phyloP scores from a whole-genome alignment of 2,797 vertebrate species.

The Aphelocoma californica region DNA sequence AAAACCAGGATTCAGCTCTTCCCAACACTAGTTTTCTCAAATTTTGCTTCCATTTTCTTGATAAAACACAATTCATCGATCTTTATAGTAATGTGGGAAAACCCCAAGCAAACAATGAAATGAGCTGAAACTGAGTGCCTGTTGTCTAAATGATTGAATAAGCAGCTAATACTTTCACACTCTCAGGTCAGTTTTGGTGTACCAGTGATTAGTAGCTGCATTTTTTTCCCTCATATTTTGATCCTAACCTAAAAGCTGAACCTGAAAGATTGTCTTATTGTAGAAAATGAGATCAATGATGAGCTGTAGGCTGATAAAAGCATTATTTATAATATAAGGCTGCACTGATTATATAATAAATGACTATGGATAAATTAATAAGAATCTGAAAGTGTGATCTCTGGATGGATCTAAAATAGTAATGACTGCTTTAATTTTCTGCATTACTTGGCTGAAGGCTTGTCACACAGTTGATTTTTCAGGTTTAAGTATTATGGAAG shows the following conservation, averaged over 20 bases:
- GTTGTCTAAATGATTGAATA: neutral
- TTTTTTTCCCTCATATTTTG: slow-evolving; percentile 12
- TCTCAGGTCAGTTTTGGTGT: neutral
- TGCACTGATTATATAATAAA: neutral
- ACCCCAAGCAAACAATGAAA: accelerated
- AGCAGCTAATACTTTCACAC: neutral
- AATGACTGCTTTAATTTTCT: neutral
- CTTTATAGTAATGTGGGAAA: neutral
- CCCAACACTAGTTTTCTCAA: neutral
- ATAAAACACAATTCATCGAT: neutral
- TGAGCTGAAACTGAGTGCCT: neutral
- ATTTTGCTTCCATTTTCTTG: neutral
- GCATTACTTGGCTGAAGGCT: neutral
- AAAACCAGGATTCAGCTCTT: neutral
- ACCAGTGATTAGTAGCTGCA: neutral
- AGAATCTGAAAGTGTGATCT: neutral
- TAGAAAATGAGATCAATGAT: neutral
- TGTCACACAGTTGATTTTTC: neutral
- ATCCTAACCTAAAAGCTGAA: neutral
- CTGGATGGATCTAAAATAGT: neutral
- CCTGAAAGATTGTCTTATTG: neutral
- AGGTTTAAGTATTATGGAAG: neutral
- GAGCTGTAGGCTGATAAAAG: neutral
- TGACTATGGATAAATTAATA: neutral
- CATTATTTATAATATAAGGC: neutral